phyloP scores from a whole-genome alignment of 2,888 invertebrate genomes.

The Trichogramma dendrolimi region DNA sequence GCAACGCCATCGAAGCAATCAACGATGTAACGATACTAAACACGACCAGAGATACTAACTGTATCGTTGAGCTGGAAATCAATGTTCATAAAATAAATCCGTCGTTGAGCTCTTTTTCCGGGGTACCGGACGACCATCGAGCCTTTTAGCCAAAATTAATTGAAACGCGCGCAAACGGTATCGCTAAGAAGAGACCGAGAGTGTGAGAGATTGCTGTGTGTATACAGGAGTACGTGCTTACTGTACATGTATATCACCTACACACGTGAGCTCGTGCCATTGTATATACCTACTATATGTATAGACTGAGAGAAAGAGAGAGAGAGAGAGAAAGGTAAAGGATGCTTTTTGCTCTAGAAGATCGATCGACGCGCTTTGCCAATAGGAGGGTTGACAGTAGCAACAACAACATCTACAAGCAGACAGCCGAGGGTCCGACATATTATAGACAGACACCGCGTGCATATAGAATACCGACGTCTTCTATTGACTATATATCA shows the following conservation, averaged over 20 bases:
- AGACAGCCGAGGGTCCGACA: no score
- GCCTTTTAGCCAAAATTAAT: conserved; percentile 33
- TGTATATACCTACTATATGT: not conserved
- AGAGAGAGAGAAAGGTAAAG: not conserved
- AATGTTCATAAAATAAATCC: conserved; percentile 19
- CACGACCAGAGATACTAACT: no score
- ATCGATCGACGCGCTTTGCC: conserved; percentile 16
- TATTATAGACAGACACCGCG: no score
- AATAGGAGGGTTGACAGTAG: conserved; percentile 9
- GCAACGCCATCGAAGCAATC: no score
- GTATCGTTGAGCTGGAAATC: conserved; percentile 4
- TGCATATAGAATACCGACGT: no score
- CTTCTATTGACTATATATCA: conserved; percentile 30
- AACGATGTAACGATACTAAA: no score
- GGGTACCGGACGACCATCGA: conserved; percentile 6
- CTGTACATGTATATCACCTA: not conserved
- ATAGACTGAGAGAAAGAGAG: not conserved
- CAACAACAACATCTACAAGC: no score
- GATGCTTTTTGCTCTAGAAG: not conserved
- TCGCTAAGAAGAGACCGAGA: conserved; percentile 28
- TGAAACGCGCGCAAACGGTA: conserved; percentile 32
- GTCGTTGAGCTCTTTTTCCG: not conserved
- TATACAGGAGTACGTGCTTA: not conserved
- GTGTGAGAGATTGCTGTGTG: not conserved
- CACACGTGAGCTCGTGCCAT: not conserved